Base-by-base conservation (phyloP, 2,888 invertebrate species). In the Furcula furcula region DNA sequence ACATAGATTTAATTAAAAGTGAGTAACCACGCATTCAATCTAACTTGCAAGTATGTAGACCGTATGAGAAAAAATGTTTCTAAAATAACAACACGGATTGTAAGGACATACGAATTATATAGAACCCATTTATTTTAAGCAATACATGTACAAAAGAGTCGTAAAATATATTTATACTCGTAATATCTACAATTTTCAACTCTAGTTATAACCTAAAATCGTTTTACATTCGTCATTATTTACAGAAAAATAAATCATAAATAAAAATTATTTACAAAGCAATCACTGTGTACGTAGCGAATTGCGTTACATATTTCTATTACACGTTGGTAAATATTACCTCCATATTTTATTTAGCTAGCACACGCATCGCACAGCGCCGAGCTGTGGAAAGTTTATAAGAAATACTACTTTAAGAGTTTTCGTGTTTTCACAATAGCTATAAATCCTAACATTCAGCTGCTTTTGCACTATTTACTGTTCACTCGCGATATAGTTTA, bases 241-340 rank as follows among this genome's bases (percentile, higher is more conserved):
- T 78, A 79, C 75, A 80, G 55, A 50, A 56, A 52, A 58, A 58
- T 64, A 61, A 64, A 65, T 71, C 64, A 67, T 78, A 78, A 78
- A 78, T 79, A 66, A 63, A 60, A 70, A 67, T n/a, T 83, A 84
- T 85, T 78, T 85, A 85, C 84, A 85, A 68, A 68, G 64, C 65
- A 64, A 58, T 62, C 57, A 56, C 55, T 59, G 51, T 55, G 50
- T 55, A 61, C 35, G 47, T 40, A 48, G 47, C 64, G 55, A 56
- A 62, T 56, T 66, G 56, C 52, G 42, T 55, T 45, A 52, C 42
- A 51, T 55, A 48, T 59, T 41, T 55, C 41, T 53, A 59, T 57
- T 53, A 65, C 50, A 50, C 52, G 56, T 60, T 57, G 61, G 53
- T 60, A 59, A 62, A 64, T 55, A 56, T 64, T 64, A 64, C 55